These are phyloP conservation scores for Centrocercus urophasianus DNA, from an alignment of 2,113 vertebrate species.

Conservation along the genomic window DNA sequence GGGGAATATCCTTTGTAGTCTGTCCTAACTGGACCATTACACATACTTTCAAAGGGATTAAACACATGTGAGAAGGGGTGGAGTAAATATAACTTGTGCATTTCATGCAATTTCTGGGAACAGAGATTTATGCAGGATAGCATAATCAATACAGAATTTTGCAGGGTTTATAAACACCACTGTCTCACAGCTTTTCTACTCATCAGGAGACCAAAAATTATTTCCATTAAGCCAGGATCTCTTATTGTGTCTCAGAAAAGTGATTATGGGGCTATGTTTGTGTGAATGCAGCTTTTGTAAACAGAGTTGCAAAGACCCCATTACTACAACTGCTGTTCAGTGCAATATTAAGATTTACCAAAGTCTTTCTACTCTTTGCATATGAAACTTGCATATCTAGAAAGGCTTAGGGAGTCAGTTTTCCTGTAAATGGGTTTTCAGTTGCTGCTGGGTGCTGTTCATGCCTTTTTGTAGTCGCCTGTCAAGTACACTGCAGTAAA, in stretches of 20 bases:
- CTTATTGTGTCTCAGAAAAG: background rate
- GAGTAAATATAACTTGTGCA: background rate
- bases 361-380: background rate
- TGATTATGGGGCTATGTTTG: background rate
- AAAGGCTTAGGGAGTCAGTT: background rate
- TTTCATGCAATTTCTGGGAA: background rate
- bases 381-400: background rate
- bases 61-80: rapidly evolving
- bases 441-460: background rate
- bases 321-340: background rate
- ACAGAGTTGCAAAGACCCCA: background rate
- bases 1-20: background rate
- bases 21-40: background rate
- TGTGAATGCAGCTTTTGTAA: background rate
- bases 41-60: background rate
- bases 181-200: background rate
- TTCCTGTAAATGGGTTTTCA: background rate
- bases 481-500: background rate
- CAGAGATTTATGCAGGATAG: background rate
- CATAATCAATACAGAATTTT: background rate
- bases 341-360: background rate
- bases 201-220: background rate
- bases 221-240: background rate
- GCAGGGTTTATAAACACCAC: background rate
- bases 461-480: background rate